Conservation (phyloP, 1,140 invertebrate genomes). For the Drosophila albomicans region DNA sequence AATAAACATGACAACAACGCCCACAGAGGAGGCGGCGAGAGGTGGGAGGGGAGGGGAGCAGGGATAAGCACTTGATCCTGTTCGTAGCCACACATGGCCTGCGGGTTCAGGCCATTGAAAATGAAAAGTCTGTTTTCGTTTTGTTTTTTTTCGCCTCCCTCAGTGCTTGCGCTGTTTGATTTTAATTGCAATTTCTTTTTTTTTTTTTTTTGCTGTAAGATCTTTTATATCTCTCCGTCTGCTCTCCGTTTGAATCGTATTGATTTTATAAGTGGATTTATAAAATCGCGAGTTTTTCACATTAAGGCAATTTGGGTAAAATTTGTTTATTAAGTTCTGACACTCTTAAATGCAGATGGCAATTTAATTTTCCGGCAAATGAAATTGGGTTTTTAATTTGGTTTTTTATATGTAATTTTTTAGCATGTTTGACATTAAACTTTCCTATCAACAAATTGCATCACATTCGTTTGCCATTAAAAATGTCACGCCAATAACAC, state of each 20-base stretch:
- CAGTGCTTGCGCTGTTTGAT: slow-evolving; percentile 19
- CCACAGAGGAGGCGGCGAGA: neutral
- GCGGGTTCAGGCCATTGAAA: slow-evolving; percentile 18
- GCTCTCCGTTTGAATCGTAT: neutral
- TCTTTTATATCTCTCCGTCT: slow-evolving; percentile 1
- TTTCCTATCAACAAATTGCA: slow-evolving; percentile 32
- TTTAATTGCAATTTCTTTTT: slow-evolving; percentile 47
- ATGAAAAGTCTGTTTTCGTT: slow-evolving; percentile 15
- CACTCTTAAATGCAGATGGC: slow-evolving; percentile 21
- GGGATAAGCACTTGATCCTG: neutral
- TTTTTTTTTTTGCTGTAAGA: slow-evolving; percentile 19
- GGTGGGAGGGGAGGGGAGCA: neutral
- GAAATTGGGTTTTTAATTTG: slow-evolving; percentile 1
- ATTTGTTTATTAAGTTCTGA: neutral
- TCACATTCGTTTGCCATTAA: neutral
- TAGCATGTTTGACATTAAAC: slow-evolving; percentile 20
- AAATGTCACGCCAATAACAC: neutral
- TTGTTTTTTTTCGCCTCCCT: neutral
- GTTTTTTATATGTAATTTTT: neutral
- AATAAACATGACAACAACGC: slow-evolving; percentile 26
- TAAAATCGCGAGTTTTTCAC: slow-evolving; percentile 1
- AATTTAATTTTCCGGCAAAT: slow-evolving; percentile 16
- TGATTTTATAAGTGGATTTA: slow-evolving; percentile 41
- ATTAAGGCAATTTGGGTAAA: slow-evolving; percentile 15
- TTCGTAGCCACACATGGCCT: slow-evolving; percentile 25